Percentiles rank a stretch among this genome's conserved stretches.
These are phyloP conservation scores for Thaumatotibia leucotreta DNA, from an alignment of 1,140 invertebrate species.

Conservation along the genomic window DNA sequence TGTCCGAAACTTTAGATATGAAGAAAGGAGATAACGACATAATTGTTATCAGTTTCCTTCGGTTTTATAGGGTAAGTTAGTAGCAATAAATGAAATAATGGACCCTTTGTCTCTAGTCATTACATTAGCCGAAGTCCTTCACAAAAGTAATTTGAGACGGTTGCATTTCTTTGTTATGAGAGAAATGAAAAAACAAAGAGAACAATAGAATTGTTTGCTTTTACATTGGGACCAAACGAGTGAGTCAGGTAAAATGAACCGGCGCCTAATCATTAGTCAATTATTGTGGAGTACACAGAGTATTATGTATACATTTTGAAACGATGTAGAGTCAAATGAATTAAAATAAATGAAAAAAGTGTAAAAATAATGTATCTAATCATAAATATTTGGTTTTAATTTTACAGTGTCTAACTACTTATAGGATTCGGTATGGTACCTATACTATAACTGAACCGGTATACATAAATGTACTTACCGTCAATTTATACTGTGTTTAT, in stretches of 20 bases:
- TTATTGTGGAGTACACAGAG: too few species aligned
- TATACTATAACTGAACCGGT: too few species aligned
- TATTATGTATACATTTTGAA: too few species aligned
- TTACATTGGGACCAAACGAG: neutral
- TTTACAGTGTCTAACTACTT: too few species aligned
- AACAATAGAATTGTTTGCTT: neutral
- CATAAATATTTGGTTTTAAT: too few species aligned
- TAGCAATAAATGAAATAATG: constrained; percentile 1
- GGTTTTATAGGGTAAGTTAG: neutral
- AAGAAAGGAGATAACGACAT: neutral
- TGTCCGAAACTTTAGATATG: neutral
- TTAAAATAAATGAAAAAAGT: too few species aligned
- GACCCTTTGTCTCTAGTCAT: neutral
- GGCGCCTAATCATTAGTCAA: neutral
- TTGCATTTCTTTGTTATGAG: constrained; percentile 9
- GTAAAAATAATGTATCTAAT: too few species aligned
- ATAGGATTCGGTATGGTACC: too few species aligned
- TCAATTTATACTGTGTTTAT: too few species aligned
- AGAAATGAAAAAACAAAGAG: neutral
- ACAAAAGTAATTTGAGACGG: neutral
- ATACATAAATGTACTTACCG: too few species aligned
- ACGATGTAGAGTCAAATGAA: too few species aligned
- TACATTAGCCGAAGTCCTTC: neutral
- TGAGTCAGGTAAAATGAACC: neutral
- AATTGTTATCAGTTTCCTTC: constrained; percentile 12